Percentiles rank a stretch among this genome's conserved stretches.
phyloP scores from a whole-genome alignment of 2,797 vertebrate species.

The Ptychobarbus kaznakovi region DNA sequence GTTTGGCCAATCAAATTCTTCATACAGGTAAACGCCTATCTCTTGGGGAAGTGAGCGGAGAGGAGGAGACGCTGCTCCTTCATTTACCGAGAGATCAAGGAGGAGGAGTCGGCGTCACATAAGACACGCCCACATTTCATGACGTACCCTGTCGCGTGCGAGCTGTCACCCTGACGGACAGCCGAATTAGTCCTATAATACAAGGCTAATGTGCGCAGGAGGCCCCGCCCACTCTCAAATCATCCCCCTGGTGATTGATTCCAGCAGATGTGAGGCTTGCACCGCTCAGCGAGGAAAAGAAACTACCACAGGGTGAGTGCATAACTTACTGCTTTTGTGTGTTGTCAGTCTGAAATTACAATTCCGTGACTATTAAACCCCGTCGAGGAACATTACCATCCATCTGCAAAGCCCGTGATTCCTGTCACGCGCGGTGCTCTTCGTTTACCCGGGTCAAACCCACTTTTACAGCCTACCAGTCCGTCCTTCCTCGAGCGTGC shows the following conservation, averaged over 20 bases:
- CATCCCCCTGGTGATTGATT: conserved; percentile 65
- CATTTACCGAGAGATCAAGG: conserved; percentile 54
- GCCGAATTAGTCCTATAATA: conserved; percentile 63
- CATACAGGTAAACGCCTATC: conserved; percentile 5
- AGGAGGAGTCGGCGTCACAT: not conserved
- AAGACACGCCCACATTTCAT: not conserved
- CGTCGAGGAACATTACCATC: not conserved
- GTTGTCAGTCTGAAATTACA: conserved; percentile 23
- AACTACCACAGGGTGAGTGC: conserved; percentile 71
- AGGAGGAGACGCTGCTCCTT: conserved; percentile 15
- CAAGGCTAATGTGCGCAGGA: conserved; percentile 48
- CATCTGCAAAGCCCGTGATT: not conserved
- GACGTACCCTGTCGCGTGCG: not conserved
- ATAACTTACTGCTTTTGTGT: not conserved
- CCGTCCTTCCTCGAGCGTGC: not conserved
- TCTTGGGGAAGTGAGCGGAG: not conserved
- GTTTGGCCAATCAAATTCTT: conserved; percentile 44
- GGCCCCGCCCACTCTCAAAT: conserved; percentile 64
- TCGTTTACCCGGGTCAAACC: not conserved
- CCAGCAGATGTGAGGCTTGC: conserved; percentile 72
- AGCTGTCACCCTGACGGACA: conserved; percentile 40
- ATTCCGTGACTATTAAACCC: not conserved
- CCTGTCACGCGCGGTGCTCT: not conserved
- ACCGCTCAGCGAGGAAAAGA: conserved; percentile 63
- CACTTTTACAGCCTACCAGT: conserved; percentile 5